Evolutionary conservation across 2,113 vertebrate species (phyloP), one percentile per base, ranked within the genome.

Genomic region (Benitochromis conjunctus): DNA sequence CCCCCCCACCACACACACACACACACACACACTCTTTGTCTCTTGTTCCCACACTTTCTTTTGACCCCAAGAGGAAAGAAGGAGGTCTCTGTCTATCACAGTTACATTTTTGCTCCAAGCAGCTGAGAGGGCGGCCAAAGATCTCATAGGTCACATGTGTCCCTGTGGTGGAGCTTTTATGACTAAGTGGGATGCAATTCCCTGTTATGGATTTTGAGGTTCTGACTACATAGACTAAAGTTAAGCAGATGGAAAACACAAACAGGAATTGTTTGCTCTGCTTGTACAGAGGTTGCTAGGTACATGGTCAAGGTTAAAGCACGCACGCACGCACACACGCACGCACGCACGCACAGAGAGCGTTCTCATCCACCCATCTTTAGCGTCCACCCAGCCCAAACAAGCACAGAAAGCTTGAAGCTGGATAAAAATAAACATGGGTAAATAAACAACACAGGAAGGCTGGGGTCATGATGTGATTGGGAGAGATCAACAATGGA

Each of bases 31-130:
- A 9, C 36, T 80, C 57, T 66, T 85, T 79, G 79, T 82, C 82
- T 86, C 62, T 91, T 86, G 86, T 93, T 92, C 92, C 88, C 93
- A 92, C 89, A 88, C 84, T 92, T 85, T 84, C 14, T 81, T 90
- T 79, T 81, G 79, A 83, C 86, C 86, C 85, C 57, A 51, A 57
- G 82, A 81, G 81, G 81, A 86, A 88, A 92, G 71, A 90, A 89
- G 83, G 79, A 38, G 53, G 64, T 85, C 69, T 89, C 66, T 86
- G 85, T 87, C 76, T 80, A 54, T n/a, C 11, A 18, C 48, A 5
- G 46, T 88, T 79, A 88, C 16, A 1, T 84, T 92, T 82, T 77
- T 3, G 11, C 46, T 88, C 79, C 62, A 29, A 90, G 81, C 90
- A 89, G 85, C 88, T 91, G 90, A 89, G 91, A 92, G 84, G 84